Base-by-base conservation (phyloP, 1,140 invertebrate species). In the Asbolus verrucosus region DNA sequence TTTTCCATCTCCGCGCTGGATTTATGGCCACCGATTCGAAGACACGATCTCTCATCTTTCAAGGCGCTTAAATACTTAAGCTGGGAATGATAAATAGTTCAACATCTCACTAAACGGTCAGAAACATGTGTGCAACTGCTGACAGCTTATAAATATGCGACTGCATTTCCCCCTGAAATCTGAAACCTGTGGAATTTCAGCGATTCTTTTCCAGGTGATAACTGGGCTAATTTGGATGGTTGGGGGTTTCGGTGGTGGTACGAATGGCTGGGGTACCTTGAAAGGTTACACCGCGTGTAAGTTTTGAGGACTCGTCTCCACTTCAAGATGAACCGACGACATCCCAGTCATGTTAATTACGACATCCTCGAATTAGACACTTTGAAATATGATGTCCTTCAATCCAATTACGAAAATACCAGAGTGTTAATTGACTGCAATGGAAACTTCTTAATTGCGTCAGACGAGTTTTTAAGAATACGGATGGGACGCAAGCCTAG, bases 321-420 rank as follows among this genome's bases (percentile, higher is more conserved):
- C 21, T 54, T n/a, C n/a, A n/a, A n/a, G n/a, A n/a, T n/a, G n/a
- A n/a, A n/a, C n/a, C 13, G 6, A 68, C 18, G 65, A 65, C 71
- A 63, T 60, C 61, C 27, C 65, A 24, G 60, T 59, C 61, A 65
- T 70, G 71, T 75, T 75, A 75, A 75, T 75, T 75, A 73, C 66
- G 11, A 69, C 27, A 62, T 63, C 67, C 71, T 72, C 65, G 61
- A 75, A 75, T 75, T 75, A 75, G 73, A 68, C 70, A 70, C 68
- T 75, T 70, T 72, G 71, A 75, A 75, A 75, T 75, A 72, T 72
- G 71, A 69, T 59, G 69, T 75, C 73, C 73, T 75, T 75, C 72
- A 65, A 71, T 70, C 72, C 68, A 73, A 75, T 75, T 75, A 73
- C 41, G 65, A 50, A 67, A 73, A 73, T 71, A 65, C 73, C 71